Conservation (phyloP, 2,113 vertebrate species). For the Seriola aureovittata region DNA sequence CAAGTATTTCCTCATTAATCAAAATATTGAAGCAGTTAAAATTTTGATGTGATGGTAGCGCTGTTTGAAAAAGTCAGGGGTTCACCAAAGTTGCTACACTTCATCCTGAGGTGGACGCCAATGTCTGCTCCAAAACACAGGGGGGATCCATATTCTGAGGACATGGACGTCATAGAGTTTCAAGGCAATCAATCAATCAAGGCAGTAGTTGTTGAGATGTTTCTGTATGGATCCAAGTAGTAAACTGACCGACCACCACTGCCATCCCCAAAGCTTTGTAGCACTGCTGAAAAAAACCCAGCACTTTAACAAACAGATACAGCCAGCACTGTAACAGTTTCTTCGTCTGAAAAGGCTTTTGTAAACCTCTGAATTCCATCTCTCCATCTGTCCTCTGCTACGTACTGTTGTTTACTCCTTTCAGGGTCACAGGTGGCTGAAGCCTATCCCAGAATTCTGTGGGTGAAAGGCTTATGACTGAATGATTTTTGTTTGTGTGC, state of each 20-base stretch:
- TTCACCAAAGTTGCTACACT: not conserved
- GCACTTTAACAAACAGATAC: slow-evolving; percentile 10
- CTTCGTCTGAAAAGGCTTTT: slow-evolving; percentile 11
- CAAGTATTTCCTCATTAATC: not conserved
- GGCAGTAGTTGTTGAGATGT: not conserved
- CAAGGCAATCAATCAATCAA: not conserved
- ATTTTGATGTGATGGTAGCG: not conserved
- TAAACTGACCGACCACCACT: not conserved
- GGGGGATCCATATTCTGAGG: not conserved
- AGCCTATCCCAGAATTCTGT: slow-evolving; percentile 8
- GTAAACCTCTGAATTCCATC: slow-evolving; percentile 19
- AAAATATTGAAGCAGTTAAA: not conserved
- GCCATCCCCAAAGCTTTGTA: not conserved
- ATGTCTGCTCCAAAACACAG: not conserved
- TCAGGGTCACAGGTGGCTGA: slow-evolving; percentile 28
- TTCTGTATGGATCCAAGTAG: not conserved
- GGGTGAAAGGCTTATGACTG: slow-evolving; percentile 22
- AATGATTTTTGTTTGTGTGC: not conserved
- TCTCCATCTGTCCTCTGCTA: not conserved
- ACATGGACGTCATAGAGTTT: not conserved
- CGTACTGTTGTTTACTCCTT: slow-evolving; percentile 3
- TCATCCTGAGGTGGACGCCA: not conserved
- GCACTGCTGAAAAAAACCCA: not conserved
- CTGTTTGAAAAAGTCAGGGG: not conserved
- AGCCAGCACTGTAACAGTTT: slow-evolving; percentile 2